These are phyloP conservation scores for Trachelus iudaicus DNA, from an alignment of 2,888 invertebrate species.

Conservation along the genomic window DNA sequence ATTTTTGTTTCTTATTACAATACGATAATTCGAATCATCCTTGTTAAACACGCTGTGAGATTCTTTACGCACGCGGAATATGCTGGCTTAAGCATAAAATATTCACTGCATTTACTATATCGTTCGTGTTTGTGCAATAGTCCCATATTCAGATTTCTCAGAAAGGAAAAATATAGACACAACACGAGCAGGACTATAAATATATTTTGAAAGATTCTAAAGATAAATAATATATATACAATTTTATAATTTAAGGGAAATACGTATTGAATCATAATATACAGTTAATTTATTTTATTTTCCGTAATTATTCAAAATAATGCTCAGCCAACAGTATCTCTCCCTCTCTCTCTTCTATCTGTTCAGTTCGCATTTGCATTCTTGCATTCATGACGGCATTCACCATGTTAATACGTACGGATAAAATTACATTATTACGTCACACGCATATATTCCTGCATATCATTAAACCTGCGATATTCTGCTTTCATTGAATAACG, in stretches of 20 bases:
- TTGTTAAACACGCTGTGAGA: neutral
- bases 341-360: neutral
- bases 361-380: neutral
- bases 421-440: slow-evolving; percentile 8
- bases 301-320: neutral
- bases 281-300: neutral
- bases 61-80: neutral
- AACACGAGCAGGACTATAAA: neutral
- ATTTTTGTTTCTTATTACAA: neutral
- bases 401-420: neutral
- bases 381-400: neutral
- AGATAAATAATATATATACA: neutral
- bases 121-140: neutral
- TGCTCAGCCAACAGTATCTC: neutral
- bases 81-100: neutral
- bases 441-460: neutral
- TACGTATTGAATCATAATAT: neutral
- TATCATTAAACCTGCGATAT: neutral
- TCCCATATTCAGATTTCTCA: neutral
- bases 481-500: neutral
- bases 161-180: neutral
- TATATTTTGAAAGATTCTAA: neutral
- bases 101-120: neutral
- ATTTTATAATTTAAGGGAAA: neutral
- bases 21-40: neutral